Conservation (phyloP, 2,888 invertebrate genomes). For the Podotricha telesiphe region DNA sequence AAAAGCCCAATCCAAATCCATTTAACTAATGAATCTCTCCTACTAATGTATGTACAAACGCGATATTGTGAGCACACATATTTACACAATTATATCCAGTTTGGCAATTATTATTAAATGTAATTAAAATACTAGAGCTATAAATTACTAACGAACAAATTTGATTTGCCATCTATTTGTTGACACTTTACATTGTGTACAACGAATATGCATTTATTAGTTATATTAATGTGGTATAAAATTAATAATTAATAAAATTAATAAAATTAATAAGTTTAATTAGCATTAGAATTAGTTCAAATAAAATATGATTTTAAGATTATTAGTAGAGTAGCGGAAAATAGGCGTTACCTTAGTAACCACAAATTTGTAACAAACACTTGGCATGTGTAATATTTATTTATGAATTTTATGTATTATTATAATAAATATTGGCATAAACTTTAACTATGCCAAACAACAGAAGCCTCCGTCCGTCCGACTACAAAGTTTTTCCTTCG, state of each 20-base stretch:
- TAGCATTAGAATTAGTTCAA: neutral
- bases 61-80: neutral
- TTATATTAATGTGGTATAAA: neutral
- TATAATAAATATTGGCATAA: too few relatives aligned
- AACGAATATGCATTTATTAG: neutral
- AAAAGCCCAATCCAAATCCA: neutral
- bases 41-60: neutral
- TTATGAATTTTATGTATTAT: too few relatives aligned
- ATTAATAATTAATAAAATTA: too few relatives aligned
- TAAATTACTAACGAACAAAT: conserved; percentile 7
- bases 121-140: conserved; percentile 11
- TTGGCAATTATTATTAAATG: conserved; percentile 18
- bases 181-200: neutral
- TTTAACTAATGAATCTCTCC: conserved; percentile 2
- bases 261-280: neutral
- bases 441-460: too few relatives aligned
- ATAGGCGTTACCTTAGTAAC: too few relatives aligned
- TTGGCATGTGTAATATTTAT: too few relatives aligned
- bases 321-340: too few relatives aligned
- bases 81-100: conserved; percentile 7
- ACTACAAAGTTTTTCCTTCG: too few relatives aligned
- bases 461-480: too few relatives aligned
- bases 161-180: conserved; percentile 10
- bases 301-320: too few relatives aligned
- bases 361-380: too few relatives aligned